Evolutionary conservation across 2,888 invertebrate species (phyloP), one percentile per base, ranked within the genome.

Genomic region (Phaedon cochleariae): DNA sequence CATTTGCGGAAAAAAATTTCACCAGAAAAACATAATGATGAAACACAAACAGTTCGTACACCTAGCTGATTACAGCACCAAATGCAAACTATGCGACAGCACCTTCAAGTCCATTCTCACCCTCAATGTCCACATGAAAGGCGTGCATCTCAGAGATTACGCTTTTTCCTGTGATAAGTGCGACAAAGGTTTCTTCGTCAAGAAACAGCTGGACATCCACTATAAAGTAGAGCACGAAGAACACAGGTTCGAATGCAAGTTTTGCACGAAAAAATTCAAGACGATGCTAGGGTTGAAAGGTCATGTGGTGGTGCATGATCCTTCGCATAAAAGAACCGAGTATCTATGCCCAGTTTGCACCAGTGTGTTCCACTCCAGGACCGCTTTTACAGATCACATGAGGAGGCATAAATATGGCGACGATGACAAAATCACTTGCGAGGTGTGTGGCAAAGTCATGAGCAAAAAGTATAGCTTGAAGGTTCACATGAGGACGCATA

Each of bases 381-480:
- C 26, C 26, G 26, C 26, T 26, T 26, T 26, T 26, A 7, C 26
- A 7, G 26, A 26, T 7, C 26, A 26, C 26, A 26, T 7, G 26
- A 26, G 26, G 26, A 26, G 26, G 26, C 26, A 26, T 7, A 26
- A 26, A 7, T 26, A 26, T 26, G 26, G 26, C 26, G 55, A 54
- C 31, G 85, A 84, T 83, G 62, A 29, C 58, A 22, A 37, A 2
- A 45, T 58, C 41, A 18, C 31, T 2, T 89, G 89, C 62, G 87
- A 88, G 48, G 78, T 85, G 1, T 89, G 88, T 67, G 87, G 87
- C 0, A 87, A 87, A 71, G 83, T 84, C 0, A 74, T 87, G 4
- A 80, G 84, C 0, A 85, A 81, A 34, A 80, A 77, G 10, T 85
- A 84, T 66, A 86, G 86, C 49, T 74, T 88, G 49, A 84, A 84